These are phyloP conservation scores for Thaumetopoea pityocampa DNA, from an alignment of 1,140 invertebrate genomes.

Conservation along the genomic window DNA sequence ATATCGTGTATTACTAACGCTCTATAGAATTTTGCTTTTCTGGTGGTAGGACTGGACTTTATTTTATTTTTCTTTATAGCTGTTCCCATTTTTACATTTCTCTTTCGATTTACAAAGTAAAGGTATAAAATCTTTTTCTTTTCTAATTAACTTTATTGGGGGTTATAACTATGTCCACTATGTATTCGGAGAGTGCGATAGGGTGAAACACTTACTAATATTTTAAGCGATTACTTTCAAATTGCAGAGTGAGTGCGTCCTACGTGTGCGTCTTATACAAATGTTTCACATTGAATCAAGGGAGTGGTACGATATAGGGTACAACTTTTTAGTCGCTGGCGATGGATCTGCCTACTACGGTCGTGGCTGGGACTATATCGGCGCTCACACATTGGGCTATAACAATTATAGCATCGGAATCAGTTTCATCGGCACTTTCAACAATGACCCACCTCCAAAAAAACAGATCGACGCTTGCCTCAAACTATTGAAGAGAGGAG, in stretches of 20 bases:
- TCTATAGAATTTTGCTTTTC: too few species aligned
- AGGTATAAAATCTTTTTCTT: too few species aligned
- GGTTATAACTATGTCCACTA: too few species aligned
- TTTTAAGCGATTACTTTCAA: conserved; percentile 10
- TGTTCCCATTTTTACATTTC: too few species aligned
- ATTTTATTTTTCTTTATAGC: too few species aligned
- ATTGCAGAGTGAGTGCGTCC: conserved; percentile 65
- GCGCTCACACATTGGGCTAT: conserved; percentile 80
- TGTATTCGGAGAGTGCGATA: too few species aligned
- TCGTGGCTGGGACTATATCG: conserved; percentile 80
- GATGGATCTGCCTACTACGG: conserved; percentile 83
- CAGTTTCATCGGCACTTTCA: conserved; percentile 82
- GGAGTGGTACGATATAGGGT: conserved; percentile 75
- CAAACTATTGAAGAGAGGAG: conserved; percentile 77
- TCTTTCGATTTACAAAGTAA: too few species aligned
- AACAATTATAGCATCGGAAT: conserved; percentile 81
- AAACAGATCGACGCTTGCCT: conserved; percentile 75
- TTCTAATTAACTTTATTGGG: too few species aligned
- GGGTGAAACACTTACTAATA: not conserved
- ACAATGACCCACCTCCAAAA: conserved; percentile 58
- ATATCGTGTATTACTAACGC: too few species aligned
- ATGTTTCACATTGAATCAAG: conserved; percentile 84
- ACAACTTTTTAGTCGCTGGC: conserved; percentile 86
- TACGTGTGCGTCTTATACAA: conserved; percentile 79
- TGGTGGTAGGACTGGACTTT: too few species aligned